Conservation (phyloP, 2,888 invertebrate genomes). For the Idaea biselata region DNA sequence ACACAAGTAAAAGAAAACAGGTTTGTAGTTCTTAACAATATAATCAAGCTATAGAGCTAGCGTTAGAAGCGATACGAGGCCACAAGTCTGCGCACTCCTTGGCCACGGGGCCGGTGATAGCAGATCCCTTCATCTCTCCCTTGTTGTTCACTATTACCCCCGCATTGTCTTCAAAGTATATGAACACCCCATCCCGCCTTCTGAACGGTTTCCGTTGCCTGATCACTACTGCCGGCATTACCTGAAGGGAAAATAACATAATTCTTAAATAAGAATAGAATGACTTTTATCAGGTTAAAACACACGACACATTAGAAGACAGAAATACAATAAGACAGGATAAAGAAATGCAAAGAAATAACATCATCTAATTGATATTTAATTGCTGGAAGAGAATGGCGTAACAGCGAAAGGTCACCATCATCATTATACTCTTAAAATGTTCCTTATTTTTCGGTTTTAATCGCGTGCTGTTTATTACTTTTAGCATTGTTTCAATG, state of each 20-base stretch:
- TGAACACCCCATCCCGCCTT: slow-evolving; percentile 99
- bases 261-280: slow-evolving; percentile 4
- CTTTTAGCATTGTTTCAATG: too few relatives aligned
- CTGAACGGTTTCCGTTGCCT: slow-evolving; percentile 98
- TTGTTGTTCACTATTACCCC: slow-evolving; percentile 99
- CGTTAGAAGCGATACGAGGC: slow-evolving; percentile 99
- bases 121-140: slow-evolving; percentile 99
- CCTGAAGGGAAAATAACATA: slow-evolving; percentile 67
- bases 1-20: slow-evolving; percentile 11
- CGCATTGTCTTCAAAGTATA: slow-evolving; percentile 99
- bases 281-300: too few relatives aligned
- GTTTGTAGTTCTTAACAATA: slow-evolving; percentile 38
- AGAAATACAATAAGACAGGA: too few relatives aligned
- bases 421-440: too few relatives aligned
- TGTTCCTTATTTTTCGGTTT: too few relatives aligned
- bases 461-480: too few relatives aligned
- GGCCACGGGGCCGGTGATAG: slow-evolving; percentile 99
- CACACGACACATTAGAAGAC: too few relatives aligned
- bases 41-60: slow-evolving; percentile 96
- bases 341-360: too few relatives aligned
- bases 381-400: too few relatives aligned
- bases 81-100: slow-evolving; percentile 99
- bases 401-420: too few relatives aligned
- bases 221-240: slow-evolving; percentile 99
- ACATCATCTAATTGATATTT: too few relatives aligned